These are phyloP conservation scores for Eristalis tenax DNA, from an alignment of 2,888 invertebrate genomes.

Conservation along the genomic window DNA sequence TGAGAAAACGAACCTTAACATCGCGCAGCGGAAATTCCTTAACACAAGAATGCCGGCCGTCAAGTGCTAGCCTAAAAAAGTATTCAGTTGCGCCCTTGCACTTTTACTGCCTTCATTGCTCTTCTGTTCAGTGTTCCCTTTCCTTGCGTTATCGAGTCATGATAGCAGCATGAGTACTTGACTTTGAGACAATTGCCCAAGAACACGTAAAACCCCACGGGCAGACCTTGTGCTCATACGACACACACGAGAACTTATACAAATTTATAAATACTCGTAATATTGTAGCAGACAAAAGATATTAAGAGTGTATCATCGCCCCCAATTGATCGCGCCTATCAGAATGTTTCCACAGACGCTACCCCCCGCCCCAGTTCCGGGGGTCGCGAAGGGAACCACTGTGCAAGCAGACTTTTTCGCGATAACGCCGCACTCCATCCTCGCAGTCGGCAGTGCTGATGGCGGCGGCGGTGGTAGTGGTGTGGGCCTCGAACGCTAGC, in stretches of 20 bases:
- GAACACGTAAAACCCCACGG: constrained; percentile 63
- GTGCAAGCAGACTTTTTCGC: constrained; percentile 66
- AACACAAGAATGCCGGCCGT: background rate
- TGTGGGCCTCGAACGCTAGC: constrained; percentile 57
- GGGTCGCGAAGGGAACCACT: constrained; percentile 32
- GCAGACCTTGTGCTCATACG: constrained; percentile 55
- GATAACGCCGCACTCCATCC: constrained; percentile 47
- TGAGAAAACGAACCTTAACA: constrained; percentile 10
- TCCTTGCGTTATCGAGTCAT: constrained; percentile 20
- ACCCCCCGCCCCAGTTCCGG: constrained; percentile 13
- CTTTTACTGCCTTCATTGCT: background rate
- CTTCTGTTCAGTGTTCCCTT: background rate
- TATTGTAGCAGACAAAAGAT: constrained; percentile 24
- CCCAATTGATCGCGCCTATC: constrained; percentile 68
- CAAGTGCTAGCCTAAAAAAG: background rate
- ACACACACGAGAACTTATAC: constrained; percentile 14
- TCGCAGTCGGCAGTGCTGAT: background rate
- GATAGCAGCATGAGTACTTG: constrained; percentile 57
- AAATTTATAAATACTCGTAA: background rate
- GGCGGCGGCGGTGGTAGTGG: background rate
- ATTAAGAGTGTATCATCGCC: constrained; percentile 68
- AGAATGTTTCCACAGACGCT: constrained; percentile 22
- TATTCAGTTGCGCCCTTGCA: constrained; percentile 21
- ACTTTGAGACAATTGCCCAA: constrained; percentile 51
- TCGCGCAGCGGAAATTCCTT: constrained; percentile 40